Evolutionary conservation across 1,140 invertebrate species (phyloP), one percentile per base, ranked within the genome.

Genomic region (Ceratitis capitata): DNA sequence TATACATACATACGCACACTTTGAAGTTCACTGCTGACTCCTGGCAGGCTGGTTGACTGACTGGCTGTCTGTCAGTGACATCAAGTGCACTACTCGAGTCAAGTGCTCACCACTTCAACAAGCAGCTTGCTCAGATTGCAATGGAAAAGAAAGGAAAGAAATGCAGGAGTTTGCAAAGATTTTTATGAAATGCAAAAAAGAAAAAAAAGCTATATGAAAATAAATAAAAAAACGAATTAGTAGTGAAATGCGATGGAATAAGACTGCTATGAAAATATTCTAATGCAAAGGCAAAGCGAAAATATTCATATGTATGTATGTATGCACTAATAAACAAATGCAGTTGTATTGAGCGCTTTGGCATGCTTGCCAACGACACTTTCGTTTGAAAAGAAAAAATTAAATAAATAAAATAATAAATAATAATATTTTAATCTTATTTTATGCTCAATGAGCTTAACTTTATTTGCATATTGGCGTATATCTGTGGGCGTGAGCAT

Each of bases 41-140:
- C 61, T 64, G 12, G 14, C 61, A 10, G 1, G 10, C 49, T 5
- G 16, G 3, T 12, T 29, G 6, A 69, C 29, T 19, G 51, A 53
- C 2, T 0, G 12, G 58, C 61, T 69, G 61, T 35, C 61, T 69
- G 61, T 16, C 29, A 14, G 14, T 14, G 61, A 69, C 61, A 69
- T 32, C 32, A 69, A 69, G 61, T 69, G 61, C 61, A 35, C 16
- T 19, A 69, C 61, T 69, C 29, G 61, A 35, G 32, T 29, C 2
- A 69, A 69, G 61, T 69, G 61, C 61, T 10, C 61, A 39, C 61
- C n/a, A 7, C 32, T 69, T 69, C 61, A n/a, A n/a, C n/a, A 69
- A 69, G 32, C 61, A 69, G 61, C 29, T 69, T n/a, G 10, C 61
- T 35, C 61, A 69, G 14, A 69, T 32, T 69, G 10, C 10, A 69